Evolutionary conservation across 1,140 invertebrate genomes (phyloP).

Genomic region (Neuroterus valhalla): DNA sequence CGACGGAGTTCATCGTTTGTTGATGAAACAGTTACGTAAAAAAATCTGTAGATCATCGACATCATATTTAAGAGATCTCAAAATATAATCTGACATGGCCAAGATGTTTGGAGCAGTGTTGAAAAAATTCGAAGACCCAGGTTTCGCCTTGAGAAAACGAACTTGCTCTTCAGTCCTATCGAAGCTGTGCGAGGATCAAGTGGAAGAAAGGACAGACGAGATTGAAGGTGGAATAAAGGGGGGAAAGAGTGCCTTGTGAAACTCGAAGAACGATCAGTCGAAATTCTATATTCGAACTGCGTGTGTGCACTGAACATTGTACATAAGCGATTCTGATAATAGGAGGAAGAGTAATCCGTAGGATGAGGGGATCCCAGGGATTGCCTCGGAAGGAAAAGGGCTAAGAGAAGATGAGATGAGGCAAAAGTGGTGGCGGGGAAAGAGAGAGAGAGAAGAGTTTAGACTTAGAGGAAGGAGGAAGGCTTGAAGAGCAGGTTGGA

Average conservation of each 20-base stretch:
- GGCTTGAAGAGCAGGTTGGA: slow-evolving; percentile 47
- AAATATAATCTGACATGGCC: slow-evolving; percentile 2
- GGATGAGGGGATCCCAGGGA: neutral
- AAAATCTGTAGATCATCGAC: neutral
- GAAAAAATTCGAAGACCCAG: slow-evolving; percentile 17
- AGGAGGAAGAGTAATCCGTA: slow-evolving; percentile 6
- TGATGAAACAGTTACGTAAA: neutral
- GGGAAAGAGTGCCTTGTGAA: slow-evolving; percentile 20
- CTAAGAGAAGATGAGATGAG: slow-evolving; percentile 28
- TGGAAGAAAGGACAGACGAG: slow-evolving; percentile 36
- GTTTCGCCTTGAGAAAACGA: slow-evolving; percentile 29
- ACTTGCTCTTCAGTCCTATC: slow-evolving; percentile 12
- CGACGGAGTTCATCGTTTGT: too few species aligned
- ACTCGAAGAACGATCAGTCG: slow-evolving; percentile 10
- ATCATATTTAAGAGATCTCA: neutral
- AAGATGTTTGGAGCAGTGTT: neutral
- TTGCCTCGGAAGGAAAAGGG: neutral
- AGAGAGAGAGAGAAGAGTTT: slow-evolving; percentile 33
- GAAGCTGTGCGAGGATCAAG: slow-evolving; percentile 17
- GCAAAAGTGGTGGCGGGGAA: neutral
- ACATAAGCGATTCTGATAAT: slow-evolving; percentile 25
- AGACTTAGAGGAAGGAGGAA: slow-evolving; percentile 43
- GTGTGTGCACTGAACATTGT: slow-evolving; percentile 22
- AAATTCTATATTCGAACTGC: neutral
- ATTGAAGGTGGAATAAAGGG: slow-evolving; percentile 9